Evolutionary conservation across 2,797 vertebrate species (phyloP).

Genomic region (Rhincodon typus): DNA sequence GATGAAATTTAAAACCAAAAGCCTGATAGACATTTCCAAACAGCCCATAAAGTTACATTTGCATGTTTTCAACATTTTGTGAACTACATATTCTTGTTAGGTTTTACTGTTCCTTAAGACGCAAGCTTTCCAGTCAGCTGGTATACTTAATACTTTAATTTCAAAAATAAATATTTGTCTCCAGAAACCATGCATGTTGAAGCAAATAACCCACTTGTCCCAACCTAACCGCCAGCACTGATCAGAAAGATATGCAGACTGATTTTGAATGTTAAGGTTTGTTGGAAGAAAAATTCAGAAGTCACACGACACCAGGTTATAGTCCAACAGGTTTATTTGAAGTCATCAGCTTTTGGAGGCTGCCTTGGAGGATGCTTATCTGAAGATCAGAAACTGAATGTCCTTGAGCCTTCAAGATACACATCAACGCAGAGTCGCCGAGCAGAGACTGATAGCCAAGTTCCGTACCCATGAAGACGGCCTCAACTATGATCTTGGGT

Average conservation of each 20-base stretch:
- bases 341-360: too few relatives aligned
- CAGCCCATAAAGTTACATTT: background rate
- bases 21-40: background rate
- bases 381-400: too few relatives aligned
- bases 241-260: background rate
- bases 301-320: too few relatives aligned
- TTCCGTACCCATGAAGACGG: too few relatives aligned
- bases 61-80: background rate
- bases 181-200: background rate
- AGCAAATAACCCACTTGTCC: background rate
- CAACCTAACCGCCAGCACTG: background rate
- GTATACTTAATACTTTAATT: background rate
- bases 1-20: background rate
- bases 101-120: background rate
- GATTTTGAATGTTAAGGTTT: background rate
- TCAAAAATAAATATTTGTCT: background rate
- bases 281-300: background rate
- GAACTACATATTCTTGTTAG: background rate
- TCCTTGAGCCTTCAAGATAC: too few relatives aligned
- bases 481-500: too few relatives aligned
- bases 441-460: too few relatives aligned
- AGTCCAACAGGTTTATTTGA: too few relatives aligned
- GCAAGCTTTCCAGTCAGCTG: background rate
- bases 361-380: too few relatives aligned
- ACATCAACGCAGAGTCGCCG: too few relatives aligned